phyloP scores from a whole-genome alignment of 2,797 vertebrate genomes.

The Pseudomugil gertrudae region DNA sequence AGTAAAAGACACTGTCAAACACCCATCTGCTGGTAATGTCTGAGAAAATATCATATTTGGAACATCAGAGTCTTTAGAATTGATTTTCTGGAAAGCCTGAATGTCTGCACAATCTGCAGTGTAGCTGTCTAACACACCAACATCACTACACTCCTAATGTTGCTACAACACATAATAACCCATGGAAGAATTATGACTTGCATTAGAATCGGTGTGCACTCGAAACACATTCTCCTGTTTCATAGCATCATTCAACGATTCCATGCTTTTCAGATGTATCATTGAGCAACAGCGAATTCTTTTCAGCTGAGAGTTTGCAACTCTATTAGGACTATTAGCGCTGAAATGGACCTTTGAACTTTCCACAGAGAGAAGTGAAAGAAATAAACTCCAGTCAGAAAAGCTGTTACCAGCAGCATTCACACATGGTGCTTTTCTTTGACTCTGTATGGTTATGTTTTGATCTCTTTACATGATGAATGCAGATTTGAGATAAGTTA shows the following conservation, averaged over 20 bases:
- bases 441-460: neutral
- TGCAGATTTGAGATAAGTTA: neutral
- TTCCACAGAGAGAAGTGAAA: neutral
- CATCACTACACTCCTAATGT: neutral
- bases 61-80: neutral
- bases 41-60: slow-evolving; percentile 1
- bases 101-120: neutral
- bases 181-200: slow-evolving; percentile 10
- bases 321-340: neutral
- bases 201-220: slow-evolving; percentile 10
- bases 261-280: slow-evolving; percentile 24
- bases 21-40: neutral
- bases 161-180: slow-evolving; percentile 6
- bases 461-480: neutral
- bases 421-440: neutral
- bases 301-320: slow-evolving; percentile 4
- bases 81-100: neutral
- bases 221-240: slow-evolving; percentile 7
- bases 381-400: slow-evolving; percentile 2
- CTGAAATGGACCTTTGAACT: slow-evolving; percentile 16
- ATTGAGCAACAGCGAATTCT: slow-evolving; percentile 27
- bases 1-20: neutral
- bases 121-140: neutral
- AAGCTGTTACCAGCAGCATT: slow-evolving; percentile 5
- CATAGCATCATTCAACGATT: neutral